Percentiles rank a stretch among this genome's conserved stretches.
phyloP scores from a whole-genome alignment of 2,113 vertebrate species.

The Mystacornis crossleyi region DNA sequence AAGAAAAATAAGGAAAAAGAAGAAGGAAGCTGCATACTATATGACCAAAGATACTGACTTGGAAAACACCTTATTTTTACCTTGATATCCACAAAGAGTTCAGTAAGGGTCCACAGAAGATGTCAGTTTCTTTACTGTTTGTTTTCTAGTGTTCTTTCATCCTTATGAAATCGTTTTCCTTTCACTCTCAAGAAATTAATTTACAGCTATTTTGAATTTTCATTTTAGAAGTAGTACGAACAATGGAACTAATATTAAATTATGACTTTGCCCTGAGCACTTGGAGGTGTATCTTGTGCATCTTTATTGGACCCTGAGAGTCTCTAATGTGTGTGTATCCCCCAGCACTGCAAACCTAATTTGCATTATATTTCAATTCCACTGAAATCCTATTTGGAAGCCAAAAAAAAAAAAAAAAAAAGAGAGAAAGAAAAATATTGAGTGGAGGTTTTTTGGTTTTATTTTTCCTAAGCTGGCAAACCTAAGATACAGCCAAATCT shows the following conservation, averaged over 20 bases:
- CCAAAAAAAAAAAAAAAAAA: neutral
- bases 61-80: neutral
- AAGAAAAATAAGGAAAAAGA: neutral
- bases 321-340: neutral
- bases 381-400: neutral
- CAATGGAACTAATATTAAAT: neutral
- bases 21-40: neutral
- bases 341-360: neutral
- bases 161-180: neutral
- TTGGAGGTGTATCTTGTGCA: neutral
- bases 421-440: neutral
- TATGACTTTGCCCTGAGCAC: neutral
- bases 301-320: neutral
- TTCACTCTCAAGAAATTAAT: neutral
- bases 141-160: neutral
- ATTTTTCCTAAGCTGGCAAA: neutral
- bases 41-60: neutral
- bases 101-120: neutral
- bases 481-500: neutral
- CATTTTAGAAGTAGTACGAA: neutral
- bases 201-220: neutral
- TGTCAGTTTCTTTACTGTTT: neutral
- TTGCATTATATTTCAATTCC: neutral
- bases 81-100: neutral
- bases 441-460: fast-evolving